A percentile compares a stretch with the other conserved stretches of the same genome.
Conservation (phyloP, 2,797 vertebrate genomes). For the Urosaurus nigricauda region DNA sequence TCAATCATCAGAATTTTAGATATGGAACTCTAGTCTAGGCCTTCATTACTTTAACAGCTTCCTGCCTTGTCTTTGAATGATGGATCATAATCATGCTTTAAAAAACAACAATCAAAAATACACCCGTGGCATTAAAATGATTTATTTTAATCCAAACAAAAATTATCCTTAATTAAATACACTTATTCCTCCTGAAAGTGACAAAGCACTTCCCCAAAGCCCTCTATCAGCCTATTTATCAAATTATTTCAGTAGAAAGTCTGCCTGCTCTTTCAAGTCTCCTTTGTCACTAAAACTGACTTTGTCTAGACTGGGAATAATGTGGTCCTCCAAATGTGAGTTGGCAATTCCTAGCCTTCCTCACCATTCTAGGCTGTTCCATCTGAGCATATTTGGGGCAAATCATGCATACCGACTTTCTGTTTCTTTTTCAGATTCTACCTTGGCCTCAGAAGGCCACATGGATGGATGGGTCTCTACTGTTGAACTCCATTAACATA, state of each 20-base stretch:
- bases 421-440: too few relatives aligned
- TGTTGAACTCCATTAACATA: too few relatives aligned
- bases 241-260: constrained; percentile 50
- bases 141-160: constrained; percentile 73
- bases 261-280: neutral
- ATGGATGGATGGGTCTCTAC: too few relatives aligned
- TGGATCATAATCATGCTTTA: constrained; percentile 55
- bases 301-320: constrained; percentile 14
- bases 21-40: constrained; percentile 55
- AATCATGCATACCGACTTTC: too few relatives aligned
- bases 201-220: constrained; percentile 66
- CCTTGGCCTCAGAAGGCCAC: too few relatives aligned
- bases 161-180: constrained; percentile 78
- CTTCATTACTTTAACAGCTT: constrained; percentile 56
- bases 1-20: constrained; percentile 45
- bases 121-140: constrained; percentile 66
- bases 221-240: constrained; percentile 69
- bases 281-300: constrained; percentile 12
- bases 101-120: constrained; percentile 39
- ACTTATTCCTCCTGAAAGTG: constrained; percentile 68
- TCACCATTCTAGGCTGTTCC: too few relatives aligned
- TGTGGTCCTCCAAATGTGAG: too few relatives aligned
- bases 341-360: too few relatives aligned
- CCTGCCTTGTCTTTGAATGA: constrained; percentile 63
- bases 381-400: too few relatives aligned